Percentiles rank a stretch among this genome's conserved stretches.
phyloP scores from a whole-genome alignment of 2,797 vertebrate genomes.

The Pseudochirops cupreus region DNA sequence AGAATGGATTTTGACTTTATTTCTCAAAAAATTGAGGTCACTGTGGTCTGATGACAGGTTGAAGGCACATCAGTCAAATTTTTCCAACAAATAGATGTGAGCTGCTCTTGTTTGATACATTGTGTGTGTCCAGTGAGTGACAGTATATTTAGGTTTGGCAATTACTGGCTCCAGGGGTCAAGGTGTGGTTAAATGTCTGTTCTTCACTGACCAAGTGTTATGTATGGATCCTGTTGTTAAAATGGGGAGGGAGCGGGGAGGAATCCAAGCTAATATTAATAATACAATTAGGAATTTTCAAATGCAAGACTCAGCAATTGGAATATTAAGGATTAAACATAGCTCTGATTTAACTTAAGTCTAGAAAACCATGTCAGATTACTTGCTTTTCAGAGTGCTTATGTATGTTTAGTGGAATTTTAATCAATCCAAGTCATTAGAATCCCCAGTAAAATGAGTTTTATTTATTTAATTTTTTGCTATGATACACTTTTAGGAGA shows the following conservation, averaged over 20 bases:
- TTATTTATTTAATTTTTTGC: conserved; percentile 6
- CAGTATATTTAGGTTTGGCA: conserved; percentile 78
- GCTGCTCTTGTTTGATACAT: conserved; percentile 79
- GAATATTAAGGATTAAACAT: background rate
- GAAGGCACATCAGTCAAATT: conserved; percentile 83
- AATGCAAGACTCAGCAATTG: background rate
- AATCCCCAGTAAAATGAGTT: conserved; percentile 13
- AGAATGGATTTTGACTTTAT: conserved; percentile 83
- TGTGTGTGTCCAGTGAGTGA: conserved; percentile 72
- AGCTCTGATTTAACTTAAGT: conserved; percentile 12
- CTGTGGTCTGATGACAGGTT: conserved; percentile 79
- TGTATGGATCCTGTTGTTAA: background rate
- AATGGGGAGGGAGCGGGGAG: background rate
- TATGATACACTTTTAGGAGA: conserved; percentile 7
- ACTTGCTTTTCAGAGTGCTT: conserved; percentile 1
- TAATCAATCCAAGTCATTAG: background rate
- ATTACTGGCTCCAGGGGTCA: conserved; percentile 74
- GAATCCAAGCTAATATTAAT: background rate
- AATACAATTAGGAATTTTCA: background rate
- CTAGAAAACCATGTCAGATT: background rate
- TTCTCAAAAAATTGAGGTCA: conserved; percentile 86
- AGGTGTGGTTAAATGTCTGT: conserved; percentile 69
- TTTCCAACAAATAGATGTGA: conserved; percentile 39
- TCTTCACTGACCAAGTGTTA: conserved; percentile 1
- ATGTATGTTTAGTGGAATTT: conserved; percentile 24